Evolutionary conservation across 2,888 invertebrate species (phyloP).

Genomic region (Trissoscelio sp.): DNA sequence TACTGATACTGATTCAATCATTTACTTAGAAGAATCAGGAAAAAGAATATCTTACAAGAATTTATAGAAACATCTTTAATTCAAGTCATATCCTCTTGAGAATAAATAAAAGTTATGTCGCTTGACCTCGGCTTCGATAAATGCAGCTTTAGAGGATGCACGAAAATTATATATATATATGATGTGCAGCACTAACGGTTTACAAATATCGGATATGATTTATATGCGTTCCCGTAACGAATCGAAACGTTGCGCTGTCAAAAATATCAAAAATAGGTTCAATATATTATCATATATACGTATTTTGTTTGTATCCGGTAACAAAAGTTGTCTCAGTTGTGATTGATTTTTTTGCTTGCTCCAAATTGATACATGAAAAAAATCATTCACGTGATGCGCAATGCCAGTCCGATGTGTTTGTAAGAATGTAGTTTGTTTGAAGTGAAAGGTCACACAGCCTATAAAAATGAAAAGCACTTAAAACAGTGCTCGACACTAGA

Average conservation of each 20-base stretch:
- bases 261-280: constrained; percentile 59
- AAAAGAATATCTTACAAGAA: too few species aligned
- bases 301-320: constrained; percentile 5
- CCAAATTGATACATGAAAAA: constrained; percentile 14
- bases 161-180: too few species aligned
- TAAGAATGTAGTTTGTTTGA: constrained; percentile 67
- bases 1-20: too few species aligned
- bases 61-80: too few species aligned
- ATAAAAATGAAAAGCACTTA: constrained; percentile 87
- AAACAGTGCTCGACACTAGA: constrained; percentile 87
- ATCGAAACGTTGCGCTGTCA: constrained; percentile 31
- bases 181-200: not conserved
- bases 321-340: constrained; percentile 24
- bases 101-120: too few species aligned
- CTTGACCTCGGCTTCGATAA: too few species aligned
- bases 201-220: constrained; percentile 22
- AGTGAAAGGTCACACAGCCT: constrained; percentile 87
- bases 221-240: constrained; percentile 11
- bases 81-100: too few species aligned
- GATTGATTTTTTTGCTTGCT: constrained; percentile 11
- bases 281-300: constrained; percentile 1
- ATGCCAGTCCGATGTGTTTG: constrained; percentile 31
- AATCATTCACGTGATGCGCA: constrained; percentile 33
- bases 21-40: too few species aligned
- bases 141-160: too few species aligned